Evolutionary conservation across 2,113 vertebrate species (phyloP), one percentile per base, ranked within the genome.

Genomic region (Sphyrna mokarran): DNA sequence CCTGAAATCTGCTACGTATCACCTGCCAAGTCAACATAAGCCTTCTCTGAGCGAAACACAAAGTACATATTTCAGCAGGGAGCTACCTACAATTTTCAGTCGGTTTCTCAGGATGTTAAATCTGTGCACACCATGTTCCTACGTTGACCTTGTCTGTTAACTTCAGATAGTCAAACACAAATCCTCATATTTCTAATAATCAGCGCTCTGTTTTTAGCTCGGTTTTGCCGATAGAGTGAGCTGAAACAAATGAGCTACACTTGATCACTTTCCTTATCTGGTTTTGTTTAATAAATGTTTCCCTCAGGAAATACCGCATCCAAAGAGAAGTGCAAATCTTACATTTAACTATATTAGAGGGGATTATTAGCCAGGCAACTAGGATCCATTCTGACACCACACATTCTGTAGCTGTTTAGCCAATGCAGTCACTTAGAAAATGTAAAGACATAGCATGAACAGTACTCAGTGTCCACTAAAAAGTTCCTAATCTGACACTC

Each of bases 261-360:
- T 95, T 95, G 66, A 76, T 95, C 94, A 1, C 66, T 48, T 72
- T 26, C 43, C 40, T 48, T 48, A 76, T 76, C 94, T 54, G 33
- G 37, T 76, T 95, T 43, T 48, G 68, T 76, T 95, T 33, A 54
- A 95, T 95, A 95, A 76, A 54, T 76, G 23, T 72, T 43, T 72
- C 94, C 68, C 43, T 95, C 94, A 95, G 40, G 40, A 72, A 95
- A 95, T 33, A 76, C 43, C 48, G 40, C 68, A 29, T 70, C 37
- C 26, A 9, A 72, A 48, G 70, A 54, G 94, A 95, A 54, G 94
- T 95, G 94, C 69, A 76, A 72, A 95, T 95, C 48, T 76, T 95
- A 70, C 40, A 70, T 72, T 43, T 95, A 95, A 95, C 94, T 76
- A 72, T 72, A 95, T 95, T 72, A 95, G 94, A 95, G 69, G 70